Conservation (phyloP, 1,140 invertebrate species). For the Cydia splendana region DNA sequence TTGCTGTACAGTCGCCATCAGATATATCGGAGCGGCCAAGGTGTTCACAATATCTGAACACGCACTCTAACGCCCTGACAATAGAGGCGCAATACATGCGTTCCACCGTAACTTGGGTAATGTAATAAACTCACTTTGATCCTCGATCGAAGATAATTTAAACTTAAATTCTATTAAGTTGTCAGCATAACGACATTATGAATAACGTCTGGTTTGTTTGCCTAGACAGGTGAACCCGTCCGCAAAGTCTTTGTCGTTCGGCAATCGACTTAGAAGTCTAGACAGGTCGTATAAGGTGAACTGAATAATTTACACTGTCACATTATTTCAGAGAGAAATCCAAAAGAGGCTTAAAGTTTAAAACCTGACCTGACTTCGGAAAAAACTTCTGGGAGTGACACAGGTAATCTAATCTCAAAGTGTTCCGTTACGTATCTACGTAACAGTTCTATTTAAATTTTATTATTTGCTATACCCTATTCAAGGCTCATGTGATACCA, state of each 20-base stretch:
- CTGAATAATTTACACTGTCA: not conserved
- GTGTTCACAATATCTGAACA: too few species aligned
- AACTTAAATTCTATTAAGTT: not conserved
- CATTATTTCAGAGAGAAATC: not conserved
- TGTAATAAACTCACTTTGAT: not conserved
- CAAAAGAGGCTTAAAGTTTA: not conserved
- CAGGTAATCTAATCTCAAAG: too few species aligned
- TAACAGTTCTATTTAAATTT: too few species aligned
- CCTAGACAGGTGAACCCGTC: conserved; percentile 14
- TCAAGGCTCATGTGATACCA: too few species aligned
- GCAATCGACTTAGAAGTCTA: conserved; percentile 18
- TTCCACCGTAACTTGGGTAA: not conserved
- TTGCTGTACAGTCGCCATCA: too few species aligned
- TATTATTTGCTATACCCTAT: too few species aligned
- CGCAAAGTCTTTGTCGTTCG: not conserved
- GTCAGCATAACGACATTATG: not conserved
- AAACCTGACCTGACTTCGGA: not conserved
- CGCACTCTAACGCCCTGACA: too few species aligned
- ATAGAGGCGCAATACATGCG: too few species aligned
- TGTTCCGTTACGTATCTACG: too few species aligned
- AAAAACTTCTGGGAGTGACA: not conserved
- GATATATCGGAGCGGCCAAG: too few species aligned
- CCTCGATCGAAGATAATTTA: not conserved
- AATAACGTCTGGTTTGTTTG: conserved; percentile 10
- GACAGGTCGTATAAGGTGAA: conserved; percentile 13